Percentiles rank a stretch among this genome's conserved stretches.
Evolutionary conservation across 2,888 invertebrate genomes (phyloP).

Genomic region (Smittia sp.): DNA sequence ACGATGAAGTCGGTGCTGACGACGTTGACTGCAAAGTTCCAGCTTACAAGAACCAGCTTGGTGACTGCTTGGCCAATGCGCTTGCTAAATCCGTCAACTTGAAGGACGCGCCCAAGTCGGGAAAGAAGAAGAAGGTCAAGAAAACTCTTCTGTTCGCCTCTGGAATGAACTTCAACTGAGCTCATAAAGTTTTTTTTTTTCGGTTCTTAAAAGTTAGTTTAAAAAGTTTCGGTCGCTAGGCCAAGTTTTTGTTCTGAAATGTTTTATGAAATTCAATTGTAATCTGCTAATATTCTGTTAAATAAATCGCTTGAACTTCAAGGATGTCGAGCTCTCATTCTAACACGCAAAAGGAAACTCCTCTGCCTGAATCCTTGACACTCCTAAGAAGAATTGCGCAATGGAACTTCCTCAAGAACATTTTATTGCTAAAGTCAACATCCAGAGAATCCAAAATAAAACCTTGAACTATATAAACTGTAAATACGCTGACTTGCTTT

Average conservation of each 20-base stretch:
- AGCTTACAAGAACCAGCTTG: constrained; percentile 46
- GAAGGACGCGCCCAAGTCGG: constrained; percentile 33
- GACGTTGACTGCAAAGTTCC: constrained; percentile 45
- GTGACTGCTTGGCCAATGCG: constrained; percentile 46
- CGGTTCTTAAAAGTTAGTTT: too few species aligned
- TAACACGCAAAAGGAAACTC: too few species aligned
- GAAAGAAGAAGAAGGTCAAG: constrained; percentile 66
- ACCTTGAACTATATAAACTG: neutral
- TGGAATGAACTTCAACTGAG: constrained; percentile 54
- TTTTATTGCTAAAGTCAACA: constrained; percentile 4
- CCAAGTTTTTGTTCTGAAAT: too few species aligned
- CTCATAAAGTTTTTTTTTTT: too few species aligned
- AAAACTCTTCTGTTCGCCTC: constrained; percentile 74
- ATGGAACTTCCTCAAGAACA: neutral
- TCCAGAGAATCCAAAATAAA: constrained; percentile 11
- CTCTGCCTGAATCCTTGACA: too few species aligned
- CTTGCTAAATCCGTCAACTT: constrained; percentile 44
- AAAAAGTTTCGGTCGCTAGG: too few species aligned
- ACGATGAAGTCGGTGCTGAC: constrained; percentile 46
- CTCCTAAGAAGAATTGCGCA: neutral
- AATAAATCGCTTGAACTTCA: too few species aligned
- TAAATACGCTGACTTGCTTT: constrained; percentile 26
- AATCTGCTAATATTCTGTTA: too few species aligned
- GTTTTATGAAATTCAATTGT: too few species aligned
- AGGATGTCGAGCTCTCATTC: too few species aligned